These are phyloP conservation scores for Raphicerus campestris DNA, from an alignment of 2,113 vertebrate species.

Conservation along the genomic window DNA sequence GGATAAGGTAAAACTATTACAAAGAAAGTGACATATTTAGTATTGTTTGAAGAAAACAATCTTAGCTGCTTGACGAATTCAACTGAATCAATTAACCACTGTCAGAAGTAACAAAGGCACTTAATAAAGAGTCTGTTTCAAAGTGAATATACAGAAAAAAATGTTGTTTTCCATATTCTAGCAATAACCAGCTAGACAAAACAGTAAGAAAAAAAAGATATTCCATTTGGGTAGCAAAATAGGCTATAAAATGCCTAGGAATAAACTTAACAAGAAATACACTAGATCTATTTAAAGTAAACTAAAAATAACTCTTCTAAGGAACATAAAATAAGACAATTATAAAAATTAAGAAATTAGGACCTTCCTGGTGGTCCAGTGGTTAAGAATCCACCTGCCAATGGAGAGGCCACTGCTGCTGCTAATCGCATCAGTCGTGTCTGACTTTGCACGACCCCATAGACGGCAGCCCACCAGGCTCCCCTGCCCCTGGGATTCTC, in stretches of 20 bases:
- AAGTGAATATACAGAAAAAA: not conserved
- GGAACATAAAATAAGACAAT: not conserved
- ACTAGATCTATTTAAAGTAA: not conserved
- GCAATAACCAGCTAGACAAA: not conserved
- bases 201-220: not conserved
- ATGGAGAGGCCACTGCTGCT: not conserved
- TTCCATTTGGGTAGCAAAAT: not conserved
- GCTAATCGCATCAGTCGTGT: too few species aligned
- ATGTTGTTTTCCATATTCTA: not conserved
- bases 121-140: not conserved
- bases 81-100: not conserved
- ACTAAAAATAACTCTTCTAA: not conserved
- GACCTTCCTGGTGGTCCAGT: not conserved
- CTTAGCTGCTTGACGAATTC: slow-evolving; percentile 1
- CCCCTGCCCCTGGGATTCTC: too few species aligned
- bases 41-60: not conserved
- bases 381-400: not conserved
- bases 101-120: not conserved
- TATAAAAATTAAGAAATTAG: not conserved
- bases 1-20: not conserved
- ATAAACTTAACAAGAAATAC: slow-evolving; percentile 32
- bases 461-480: too few species aligned
- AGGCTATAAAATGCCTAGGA: slow-evolving; percentile 4
- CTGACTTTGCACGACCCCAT: too few species aligned
- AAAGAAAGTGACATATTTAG: not conserved